These are phyloP conservation scores for Andricus quercusramuli DNA, from an alignment of 2,888 invertebrate species.

Conservation along the genomic window DNA sequence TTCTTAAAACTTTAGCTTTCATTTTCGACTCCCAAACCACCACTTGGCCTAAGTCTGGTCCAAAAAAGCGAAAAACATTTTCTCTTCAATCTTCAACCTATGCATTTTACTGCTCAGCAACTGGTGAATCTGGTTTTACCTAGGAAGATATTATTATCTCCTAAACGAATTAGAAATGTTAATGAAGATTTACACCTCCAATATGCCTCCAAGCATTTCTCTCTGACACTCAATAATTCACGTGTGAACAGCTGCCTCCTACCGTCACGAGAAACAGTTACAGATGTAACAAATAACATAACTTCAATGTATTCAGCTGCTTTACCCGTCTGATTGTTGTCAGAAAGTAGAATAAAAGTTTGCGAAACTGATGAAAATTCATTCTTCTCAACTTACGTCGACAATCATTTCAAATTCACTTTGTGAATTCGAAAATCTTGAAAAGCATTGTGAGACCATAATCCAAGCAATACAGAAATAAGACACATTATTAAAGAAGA, in stretches of 20 bases:
- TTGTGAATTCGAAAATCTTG: neutral
- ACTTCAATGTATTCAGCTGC: neutral
- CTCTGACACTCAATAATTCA: constrained; percentile 3
- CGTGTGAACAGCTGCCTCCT: neutral
- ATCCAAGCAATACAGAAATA: neutral
- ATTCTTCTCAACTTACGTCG: neutral
- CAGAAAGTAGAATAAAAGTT: neutral
- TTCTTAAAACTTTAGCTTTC: neutral
- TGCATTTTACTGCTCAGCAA: neutral
- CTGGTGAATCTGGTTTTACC: neutral
- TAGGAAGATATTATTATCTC: constrained; percentile 1
- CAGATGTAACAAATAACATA: neutral
- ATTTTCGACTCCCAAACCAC: neutral
- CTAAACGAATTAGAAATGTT: neutral
- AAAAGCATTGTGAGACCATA: neutral
- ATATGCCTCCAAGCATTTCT: neutral
- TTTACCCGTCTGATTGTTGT: neutral
- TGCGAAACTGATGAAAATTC: neutral
- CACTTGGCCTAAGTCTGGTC: neutral
- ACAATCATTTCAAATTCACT: too few relatives aligned
- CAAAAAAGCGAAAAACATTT: neutral
- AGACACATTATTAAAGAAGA: neutral
- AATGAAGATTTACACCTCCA: constrained; percentile 5
- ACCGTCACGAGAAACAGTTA: neutral
- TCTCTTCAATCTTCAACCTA: neutral